Base-by-base conservation (phyloP, 2,113 vertebrate species). In the Phalacrocorax carbo region DNA sequence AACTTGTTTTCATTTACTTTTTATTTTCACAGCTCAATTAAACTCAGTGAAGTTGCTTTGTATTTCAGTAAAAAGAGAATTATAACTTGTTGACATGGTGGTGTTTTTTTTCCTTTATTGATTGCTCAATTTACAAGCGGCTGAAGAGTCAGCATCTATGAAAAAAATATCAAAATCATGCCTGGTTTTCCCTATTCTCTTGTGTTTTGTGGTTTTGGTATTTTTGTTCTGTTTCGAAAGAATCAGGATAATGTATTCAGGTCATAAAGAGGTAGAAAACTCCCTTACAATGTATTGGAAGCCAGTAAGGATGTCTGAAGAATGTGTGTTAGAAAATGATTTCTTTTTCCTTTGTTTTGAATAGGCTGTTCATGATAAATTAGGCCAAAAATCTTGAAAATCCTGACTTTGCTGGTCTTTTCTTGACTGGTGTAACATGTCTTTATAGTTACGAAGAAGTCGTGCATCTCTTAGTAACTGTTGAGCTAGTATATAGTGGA, bases 261-360 rank as follows among this genome's bases (percentile, higher is more conserved):
- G 52, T 52, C 27, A 58, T 48, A 65, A 68, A 52, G 17, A 85
- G 13, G 19, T 42, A 61, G 55, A 46, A 78, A 90, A 54, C 14
- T 36, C 23, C 44, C 30, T 94, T 93, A 51, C 26, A 88, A 16
- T 80, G 60, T 70, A 51, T 52, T 75, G 38, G 11, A 29, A 57
- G 21, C 1, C 3, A 75, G 16, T 6, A 5, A 83, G 5, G 5
- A 44, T 52, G 19, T 52, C 49, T 83, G 75, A 88, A 76, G 25
- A 42, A 78, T 0, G 0, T 13, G 9, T 34, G 20, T n/a, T 71
- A 90, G 26, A 36, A 84, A 93, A 77, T 15, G 0, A 19, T 73
- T 62, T 44, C 0, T 64, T 69, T 70, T 60, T 19, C 2, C 3
- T 78, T 71, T 69, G 15, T 70, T 85, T 27, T 32, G 36, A 75